These are phyloP conservation scores for Chloroceryle amazona DNA, from an alignment of 2,797 vertebrate species.

Conservation along the genomic window DNA sequence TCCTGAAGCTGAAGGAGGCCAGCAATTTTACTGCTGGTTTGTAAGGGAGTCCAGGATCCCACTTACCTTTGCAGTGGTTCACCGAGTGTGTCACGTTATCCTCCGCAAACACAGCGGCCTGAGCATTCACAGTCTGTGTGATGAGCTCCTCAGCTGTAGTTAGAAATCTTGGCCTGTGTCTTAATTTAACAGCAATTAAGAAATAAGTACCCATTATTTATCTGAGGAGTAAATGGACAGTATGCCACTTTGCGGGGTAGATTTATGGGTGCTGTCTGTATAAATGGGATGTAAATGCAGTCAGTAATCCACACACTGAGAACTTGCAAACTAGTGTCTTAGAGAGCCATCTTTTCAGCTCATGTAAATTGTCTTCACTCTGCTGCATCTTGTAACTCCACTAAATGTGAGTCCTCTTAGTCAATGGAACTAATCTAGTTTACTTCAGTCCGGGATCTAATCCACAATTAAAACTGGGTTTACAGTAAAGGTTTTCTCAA, in stretches of 20 bases:
- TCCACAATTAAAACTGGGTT: background rate
- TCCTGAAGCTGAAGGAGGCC: background rate
- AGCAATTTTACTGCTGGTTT: background rate
- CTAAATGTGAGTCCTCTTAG: background rate
- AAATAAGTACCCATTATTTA: background rate
- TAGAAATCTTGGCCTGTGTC: background rate
- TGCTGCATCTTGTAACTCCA: background rate
- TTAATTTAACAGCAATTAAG: background rate
- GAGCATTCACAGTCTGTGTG: background rate
- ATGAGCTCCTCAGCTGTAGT: background rate
- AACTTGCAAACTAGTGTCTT: background rate
- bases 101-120: rapidly evolving
- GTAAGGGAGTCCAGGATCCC: background rate
- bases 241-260: background rate
- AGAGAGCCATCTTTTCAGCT: background rate
- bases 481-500: slow-evolving; percentile 8
- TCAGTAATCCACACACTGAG: background rate
- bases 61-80: background rate
- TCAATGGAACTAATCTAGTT: slow-evolving; percentile 6
- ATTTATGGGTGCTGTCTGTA: background rate
- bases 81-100: background rate
- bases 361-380: background rate
- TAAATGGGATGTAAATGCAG: background rate
- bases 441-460: background rate
- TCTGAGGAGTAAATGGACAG: background rate